phyloP scores from a whole-genome alignment of 2,797 vertebrate species.

The Benthosema pterotum region DNA sequence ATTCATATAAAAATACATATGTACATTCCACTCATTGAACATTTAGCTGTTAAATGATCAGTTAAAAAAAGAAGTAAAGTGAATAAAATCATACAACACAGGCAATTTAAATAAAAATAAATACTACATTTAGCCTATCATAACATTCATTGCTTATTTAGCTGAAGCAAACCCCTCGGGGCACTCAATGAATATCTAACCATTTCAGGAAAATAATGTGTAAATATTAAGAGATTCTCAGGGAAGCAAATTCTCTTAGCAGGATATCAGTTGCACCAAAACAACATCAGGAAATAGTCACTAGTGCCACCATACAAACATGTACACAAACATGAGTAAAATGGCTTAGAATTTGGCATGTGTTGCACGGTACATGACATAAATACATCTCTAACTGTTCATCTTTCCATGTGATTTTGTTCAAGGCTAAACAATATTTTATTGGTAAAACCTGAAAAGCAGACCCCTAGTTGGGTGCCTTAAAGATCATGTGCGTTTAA shows the following conservation, averaged over 20 bases:
- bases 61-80: slow-evolving; percentile 7
- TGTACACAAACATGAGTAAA: slow-evolving; percentile 31
- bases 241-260: slow-evolving; percentile 16
- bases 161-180: slow-evolving; percentile 7
- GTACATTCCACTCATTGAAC: slow-evolving; percentile 31
- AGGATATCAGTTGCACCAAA: slow-evolving; percentile 40
- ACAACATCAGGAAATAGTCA: slow-evolving; percentile 51
- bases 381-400: slow-evolving; percentile 6
- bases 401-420: slow-evolving; percentile 6
- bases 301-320: slow-evolving; percentile 29
- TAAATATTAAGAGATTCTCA: slow-evolving; percentile 25
- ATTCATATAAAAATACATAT: slow-evolving; percentile 55
- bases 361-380: slow-evolving; percentile 13
- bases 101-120: slow-evolving; percentile 29
- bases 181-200: background rate
- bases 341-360: slow-evolving; percentile 17
- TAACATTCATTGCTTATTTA: slow-evolving; percentile 33
- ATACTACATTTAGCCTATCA: slow-evolving; percentile 20
- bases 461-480: slow-evolving; percentile 3
- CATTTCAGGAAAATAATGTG: slow-evolving; percentile 10
- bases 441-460: slow-evolving; percentile 24
- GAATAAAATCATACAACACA: slow-evolving; percentile 42
- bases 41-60: slow-evolving; percentile 17
- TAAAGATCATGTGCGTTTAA: slow-evolving; percentile 19
- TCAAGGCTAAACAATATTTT: slow-evolving; percentile 12